Conservation (phyloP, 2,797 vertebrate genomes). For the Limosa lapponica region DNA sequence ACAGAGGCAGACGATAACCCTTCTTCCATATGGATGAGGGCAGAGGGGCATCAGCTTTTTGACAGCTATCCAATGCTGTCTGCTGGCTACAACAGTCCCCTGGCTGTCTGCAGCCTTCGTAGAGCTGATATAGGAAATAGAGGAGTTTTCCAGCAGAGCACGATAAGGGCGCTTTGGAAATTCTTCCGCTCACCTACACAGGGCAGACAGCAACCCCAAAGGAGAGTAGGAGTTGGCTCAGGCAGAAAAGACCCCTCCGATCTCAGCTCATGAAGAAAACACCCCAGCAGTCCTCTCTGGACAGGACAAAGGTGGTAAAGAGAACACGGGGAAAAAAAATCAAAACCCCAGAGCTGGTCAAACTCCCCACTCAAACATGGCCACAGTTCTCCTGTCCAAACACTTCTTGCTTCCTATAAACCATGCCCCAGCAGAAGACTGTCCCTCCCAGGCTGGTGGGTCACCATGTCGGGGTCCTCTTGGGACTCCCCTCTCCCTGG, state of each 20-base stretch:
- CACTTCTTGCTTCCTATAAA: background rate
- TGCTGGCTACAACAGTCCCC: conserved; percentile 7
- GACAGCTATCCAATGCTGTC: conserved; percentile 21
- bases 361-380: rapidly evolving
- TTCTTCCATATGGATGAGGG: conserved; percentile 5
- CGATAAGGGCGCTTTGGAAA: conserved; percentile 8
- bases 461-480: rapidly evolving
- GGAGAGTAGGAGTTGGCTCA: background rate
- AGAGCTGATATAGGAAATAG: background rate
- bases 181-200: background rate
- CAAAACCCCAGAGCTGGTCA: background rate
- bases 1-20: background rate
- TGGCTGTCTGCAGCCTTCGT: conserved; percentile 17
- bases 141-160: conserved; percentile 1
- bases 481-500: too few species aligned
- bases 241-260: background rate
- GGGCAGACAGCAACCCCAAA: background rate
- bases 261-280: background rate
- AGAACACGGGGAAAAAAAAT: background rate
- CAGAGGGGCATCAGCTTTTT: conserved; percentile 25
- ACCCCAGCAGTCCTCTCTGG: background rate
- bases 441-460: background rate
- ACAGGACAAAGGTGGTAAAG: background rate
- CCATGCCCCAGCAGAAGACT: background rate
- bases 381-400: background rate